phyloP scores from a whole-genome alignment of 2,113 vertebrate species.

The Sturnus vulgaris region DNA sequence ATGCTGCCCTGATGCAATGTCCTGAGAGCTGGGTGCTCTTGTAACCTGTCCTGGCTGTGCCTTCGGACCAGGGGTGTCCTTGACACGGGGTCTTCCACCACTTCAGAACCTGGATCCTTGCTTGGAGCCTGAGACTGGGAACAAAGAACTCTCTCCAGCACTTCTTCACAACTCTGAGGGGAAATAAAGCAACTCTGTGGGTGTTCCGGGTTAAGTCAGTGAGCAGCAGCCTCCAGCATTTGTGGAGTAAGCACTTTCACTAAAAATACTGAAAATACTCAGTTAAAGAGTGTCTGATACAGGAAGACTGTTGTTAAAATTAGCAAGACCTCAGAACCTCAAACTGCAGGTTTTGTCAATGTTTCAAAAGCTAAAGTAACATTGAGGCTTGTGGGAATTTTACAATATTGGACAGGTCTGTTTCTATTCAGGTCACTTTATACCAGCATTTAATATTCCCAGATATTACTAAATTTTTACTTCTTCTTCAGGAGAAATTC shows the following conservation, averaged over 20 bases:
- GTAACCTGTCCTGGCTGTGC: not conserved
- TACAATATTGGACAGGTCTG: not conserved
- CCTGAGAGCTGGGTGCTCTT: not conserved
- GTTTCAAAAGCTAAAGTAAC: not conserved
- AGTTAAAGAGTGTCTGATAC: not conserved
- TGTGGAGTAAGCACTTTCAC: not conserved
- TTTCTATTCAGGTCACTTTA: not conserved
- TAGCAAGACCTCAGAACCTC: not conserved
- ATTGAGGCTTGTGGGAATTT: not conserved
- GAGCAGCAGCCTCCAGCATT: not conserved
- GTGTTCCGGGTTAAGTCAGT: not conserved
- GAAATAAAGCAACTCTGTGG: not conserved
- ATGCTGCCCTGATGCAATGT: slow-evolving; percentile 72
- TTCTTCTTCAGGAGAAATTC: not conserved
- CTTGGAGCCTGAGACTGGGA: not conserved
- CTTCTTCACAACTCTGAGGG: not conserved
- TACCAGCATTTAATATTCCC: not conserved
- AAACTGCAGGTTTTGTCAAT: not conserved
- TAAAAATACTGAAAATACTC: not conserved
- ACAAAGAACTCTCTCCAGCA: not conserved
- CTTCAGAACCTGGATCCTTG: not conserved
- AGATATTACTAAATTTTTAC: not conserved
- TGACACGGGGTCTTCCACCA: not conserved
- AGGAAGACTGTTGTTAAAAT: not conserved
- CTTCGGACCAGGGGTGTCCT: not conserved